A percentile compares a stretch with the other conserved stretches of the same genome.
Evolutionary conservation across 2,113 vertebrate genomes (phyloP).

Genomic region (Syrmaticus mikado): DNA sequence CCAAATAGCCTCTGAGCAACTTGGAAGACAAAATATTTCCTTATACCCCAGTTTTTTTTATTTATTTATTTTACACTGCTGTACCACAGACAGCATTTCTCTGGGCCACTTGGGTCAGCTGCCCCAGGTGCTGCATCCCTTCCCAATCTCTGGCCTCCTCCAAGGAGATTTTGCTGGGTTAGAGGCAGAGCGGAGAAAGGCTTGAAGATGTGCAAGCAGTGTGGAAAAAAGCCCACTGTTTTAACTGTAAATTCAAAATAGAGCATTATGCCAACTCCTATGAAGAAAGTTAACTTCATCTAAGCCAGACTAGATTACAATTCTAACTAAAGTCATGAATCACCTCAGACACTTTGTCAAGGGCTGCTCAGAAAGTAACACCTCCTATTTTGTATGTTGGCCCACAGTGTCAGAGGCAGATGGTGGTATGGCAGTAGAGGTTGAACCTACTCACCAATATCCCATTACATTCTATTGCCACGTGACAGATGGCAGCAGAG

Average conservation of each 20-base stretch:
- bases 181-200: background rate
- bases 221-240: accelerated
- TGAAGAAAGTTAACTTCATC: background rate
- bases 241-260: background rate
- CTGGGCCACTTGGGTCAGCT: background rate
- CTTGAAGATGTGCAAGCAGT: background rate
- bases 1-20: background rate
- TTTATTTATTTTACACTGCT: too few relatives aligned
- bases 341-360: background rate
- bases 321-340: background rate
- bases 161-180: background rate
- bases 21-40: accelerated
- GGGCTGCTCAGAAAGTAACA: too few relatives aligned
- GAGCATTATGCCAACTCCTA: accelerated
- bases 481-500: too few relatives aligned
- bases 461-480: too few relatives aligned
- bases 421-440: too few relatives aligned
- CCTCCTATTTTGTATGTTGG: too few relatives aligned
- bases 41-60: background rate
- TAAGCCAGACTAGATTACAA: background rate
- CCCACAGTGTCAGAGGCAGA: too few relatives aligned
- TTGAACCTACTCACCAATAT: too few relatives aligned
- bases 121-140: background rate
- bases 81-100: accelerated
- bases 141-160: background rate